phyloP scores from a whole-genome alignment of 1,140 invertebrate species.

The Trigoniulus corallinus region DNA sequence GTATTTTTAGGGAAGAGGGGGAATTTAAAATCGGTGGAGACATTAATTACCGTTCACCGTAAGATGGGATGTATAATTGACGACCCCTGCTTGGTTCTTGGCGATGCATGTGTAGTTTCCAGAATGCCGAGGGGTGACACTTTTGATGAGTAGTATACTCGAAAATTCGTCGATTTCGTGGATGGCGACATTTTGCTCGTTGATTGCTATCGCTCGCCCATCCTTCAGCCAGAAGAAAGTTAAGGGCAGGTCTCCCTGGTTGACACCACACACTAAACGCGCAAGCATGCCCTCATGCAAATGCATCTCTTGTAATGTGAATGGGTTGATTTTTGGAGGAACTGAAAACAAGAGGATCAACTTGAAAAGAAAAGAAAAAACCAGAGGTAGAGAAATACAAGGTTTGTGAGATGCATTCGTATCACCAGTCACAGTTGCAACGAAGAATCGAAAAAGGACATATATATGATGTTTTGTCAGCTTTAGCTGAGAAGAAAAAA shows the following conservation, averaged over 20 bases:
- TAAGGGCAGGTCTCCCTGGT: conserved; percentile 31
- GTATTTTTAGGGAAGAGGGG: no score
- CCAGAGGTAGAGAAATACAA: no score
- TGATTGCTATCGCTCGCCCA: conserved; percentile 35
- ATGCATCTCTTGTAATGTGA: conserved; percentile 39
- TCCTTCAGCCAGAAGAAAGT: conserved; percentile 37
- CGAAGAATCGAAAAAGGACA: no score
- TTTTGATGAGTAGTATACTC: conserved; percentile 69
- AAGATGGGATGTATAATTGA: conserved; percentile 23
- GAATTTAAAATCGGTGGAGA: no score
- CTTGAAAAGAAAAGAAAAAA: background rate
- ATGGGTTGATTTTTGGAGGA: conserved; percentile 38
- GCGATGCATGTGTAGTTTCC: conserved; percentile 79
- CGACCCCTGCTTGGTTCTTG: conserved; percentile 31
- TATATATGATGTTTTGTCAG: no score
- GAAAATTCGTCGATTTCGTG: conserved; percentile 67
- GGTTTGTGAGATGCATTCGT: no score
- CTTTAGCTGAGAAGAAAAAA: no score
- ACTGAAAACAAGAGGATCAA: conserved; percentile 28
- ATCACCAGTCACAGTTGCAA: no score
- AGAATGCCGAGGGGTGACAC: conserved; percentile 60
- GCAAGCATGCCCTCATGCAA: conserved; percentile 39
- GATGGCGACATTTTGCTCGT: conserved; percentile 32
- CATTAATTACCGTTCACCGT: conserved; percentile 25
- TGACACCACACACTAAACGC: conserved; percentile 46